phyloP scores from a whole-genome alignment of 2,888 invertebrate species.

The Formica aserva region DNA sequence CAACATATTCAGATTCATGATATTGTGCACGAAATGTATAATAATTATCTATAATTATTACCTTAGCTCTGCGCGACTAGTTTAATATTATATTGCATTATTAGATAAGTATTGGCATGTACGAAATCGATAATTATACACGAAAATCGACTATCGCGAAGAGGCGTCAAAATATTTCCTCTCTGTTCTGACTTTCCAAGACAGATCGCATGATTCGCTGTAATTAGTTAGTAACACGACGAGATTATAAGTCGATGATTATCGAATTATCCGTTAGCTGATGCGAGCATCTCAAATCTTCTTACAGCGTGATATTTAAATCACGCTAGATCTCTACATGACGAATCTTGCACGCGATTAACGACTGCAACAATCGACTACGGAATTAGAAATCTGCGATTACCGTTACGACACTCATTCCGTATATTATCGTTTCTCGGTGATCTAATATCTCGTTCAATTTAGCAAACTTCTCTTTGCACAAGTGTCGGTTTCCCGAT shows the following conservation, averaged over 20 bases:
- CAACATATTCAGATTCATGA: background rate
- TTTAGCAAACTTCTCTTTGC: background rate
- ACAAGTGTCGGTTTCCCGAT: background rate
- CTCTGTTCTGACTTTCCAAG: conserved; percentile 38
- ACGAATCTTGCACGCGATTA: background rate
- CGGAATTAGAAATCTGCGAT: background rate
- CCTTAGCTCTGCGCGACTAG: conserved; percentile 1
- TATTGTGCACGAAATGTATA: conserved; percentile 6
- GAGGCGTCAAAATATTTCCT: conserved; percentile 23
- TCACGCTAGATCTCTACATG: conserved; percentile 20
- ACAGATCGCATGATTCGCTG: conserved; percentile 8
- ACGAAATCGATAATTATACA: background rate
- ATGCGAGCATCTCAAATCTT: background rate
- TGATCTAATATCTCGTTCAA: background rate
- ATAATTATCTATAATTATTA: conserved; percentile 31
- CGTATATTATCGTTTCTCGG: background rate
- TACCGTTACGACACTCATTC: conserved; percentile 12
- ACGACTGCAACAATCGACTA: background rate
- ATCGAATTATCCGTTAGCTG: conserved; percentile 32
- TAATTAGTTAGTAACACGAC: conserved; percentile 17
- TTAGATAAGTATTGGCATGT: conserved; percentile 15
- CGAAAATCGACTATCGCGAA: conserved; percentile 1
- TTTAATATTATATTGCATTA: conserved; percentile 26
- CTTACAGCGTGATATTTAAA: conserved; percentile 14
- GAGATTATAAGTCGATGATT: conserved; percentile 13